These are phyloP conservation scores for Himalopsyche kuldschensis DNA, from an alignment of 2,888 invertebrate species.

Conservation along the genomic window DNA sequence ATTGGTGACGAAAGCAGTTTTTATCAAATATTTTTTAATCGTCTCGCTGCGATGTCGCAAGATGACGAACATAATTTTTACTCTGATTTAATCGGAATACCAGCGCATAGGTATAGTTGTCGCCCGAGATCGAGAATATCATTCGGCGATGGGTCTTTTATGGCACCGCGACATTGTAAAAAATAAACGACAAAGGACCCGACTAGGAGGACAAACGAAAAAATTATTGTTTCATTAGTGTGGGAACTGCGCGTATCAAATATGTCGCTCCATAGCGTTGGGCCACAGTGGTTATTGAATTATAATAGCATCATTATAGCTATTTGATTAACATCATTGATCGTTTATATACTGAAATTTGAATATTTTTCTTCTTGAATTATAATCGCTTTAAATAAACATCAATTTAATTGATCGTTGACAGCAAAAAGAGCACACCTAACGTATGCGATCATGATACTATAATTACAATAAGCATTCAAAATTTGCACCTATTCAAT, in stretches of 20 bases:
- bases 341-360: too few relatives aligned
- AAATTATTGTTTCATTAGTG: conserved; percentile 39
- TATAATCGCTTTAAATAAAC: too few relatives aligned
- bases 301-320: too few relatives aligned
- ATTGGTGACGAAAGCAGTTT: neutral
- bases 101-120: conserved; percentile 4
- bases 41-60: neutral
- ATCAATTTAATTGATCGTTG: too few relatives aligned
- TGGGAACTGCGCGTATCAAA: conserved; percentile 27
- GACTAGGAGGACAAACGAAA: conserved; percentile 22
- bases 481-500: too few relatives aligned
- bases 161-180: conserved; percentile 29
- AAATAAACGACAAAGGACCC: conserved; percentile 26
- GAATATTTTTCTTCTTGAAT: too few relatives aligned
- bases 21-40: neutral
- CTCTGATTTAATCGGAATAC: conserved; percentile 16
- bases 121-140: neutral
- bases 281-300: too few relatives aligned
- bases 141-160: conserved; percentile 21
- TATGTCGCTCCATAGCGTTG: neutral
- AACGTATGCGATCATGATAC: too few relatives aligned
- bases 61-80: neutral
- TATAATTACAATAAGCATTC: too few relatives aligned
- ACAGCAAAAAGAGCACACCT: too few relatives aligned
- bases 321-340: too few relatives aligned